Percentiles rank a stretch among this genome's conserved stretches.
These are phyloP conservation scores for Lissonota sp. DNA, from an alignment of 2,888 invertebrate genomes.

Conservation along the genomic window DNA sequence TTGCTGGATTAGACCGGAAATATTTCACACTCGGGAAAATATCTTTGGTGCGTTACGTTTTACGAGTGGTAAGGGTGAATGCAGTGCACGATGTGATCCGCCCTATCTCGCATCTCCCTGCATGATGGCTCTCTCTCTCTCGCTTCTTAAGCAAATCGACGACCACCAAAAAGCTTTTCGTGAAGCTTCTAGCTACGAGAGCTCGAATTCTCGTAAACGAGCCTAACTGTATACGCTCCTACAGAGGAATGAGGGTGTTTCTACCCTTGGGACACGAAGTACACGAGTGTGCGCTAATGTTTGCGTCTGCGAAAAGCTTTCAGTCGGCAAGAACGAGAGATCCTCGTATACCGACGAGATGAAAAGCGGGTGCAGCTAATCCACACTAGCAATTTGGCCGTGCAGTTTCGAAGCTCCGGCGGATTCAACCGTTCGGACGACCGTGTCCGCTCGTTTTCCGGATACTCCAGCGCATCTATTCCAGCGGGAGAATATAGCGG, in stretches of 20 bases:
- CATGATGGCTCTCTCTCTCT: conserved; percentile 32
- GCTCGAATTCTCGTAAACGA: conserved; percentile 73
- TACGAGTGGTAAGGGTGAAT: conserved; percentile 71
- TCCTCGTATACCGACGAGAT: conserved; percentile 18
- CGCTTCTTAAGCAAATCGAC: conserved; percentile 65
- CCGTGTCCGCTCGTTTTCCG: conserved; percentile 60
- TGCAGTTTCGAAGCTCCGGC: conserved; percentile 53
- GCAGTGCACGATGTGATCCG: conserved; percentile 32
- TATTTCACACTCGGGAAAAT: conserved; percentile 83
- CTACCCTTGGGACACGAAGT: conserved; percentile 1
- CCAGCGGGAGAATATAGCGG: conserved; percentile 23
- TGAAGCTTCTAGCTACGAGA: conserved; percentile 14
- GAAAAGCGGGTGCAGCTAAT: conserved; percentile 54
- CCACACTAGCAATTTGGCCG: conserved; percentile 65
- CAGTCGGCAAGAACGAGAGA: conserved; percentile 26
- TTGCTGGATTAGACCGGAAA: conserved; percentile 83
- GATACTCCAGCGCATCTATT: conserved; percentile 39
- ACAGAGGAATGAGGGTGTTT: conserved; percentile 31
- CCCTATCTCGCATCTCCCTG: conserved; percentile 23
- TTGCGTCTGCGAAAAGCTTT: conserved; percentile 58
- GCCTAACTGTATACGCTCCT: conserved; percentile 74
- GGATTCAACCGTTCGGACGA: conserved; percentile 56
- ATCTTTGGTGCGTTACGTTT: conserved; percentile 81
- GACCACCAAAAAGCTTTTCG: conserved; percentile 48
- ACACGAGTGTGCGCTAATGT: conserved; percentile 3